Conservation (phyloP, 2,113 vertebrate genomes). For the Corapipo altera region DNA sequence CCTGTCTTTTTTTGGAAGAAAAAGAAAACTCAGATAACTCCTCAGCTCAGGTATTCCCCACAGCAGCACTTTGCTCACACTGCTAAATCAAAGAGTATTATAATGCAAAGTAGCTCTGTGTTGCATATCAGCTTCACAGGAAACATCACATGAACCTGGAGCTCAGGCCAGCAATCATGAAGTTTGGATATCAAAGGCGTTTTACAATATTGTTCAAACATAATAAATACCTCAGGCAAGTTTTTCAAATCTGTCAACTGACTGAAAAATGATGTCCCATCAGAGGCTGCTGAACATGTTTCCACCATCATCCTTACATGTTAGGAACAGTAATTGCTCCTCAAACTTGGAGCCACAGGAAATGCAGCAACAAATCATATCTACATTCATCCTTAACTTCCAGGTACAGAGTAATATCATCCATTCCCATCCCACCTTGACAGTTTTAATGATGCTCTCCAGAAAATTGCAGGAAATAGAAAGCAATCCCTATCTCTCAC, state of each 20-base stretch:
- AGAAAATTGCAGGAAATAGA: neutral
- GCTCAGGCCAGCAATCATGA: neutral
- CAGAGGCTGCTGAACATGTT: neutral
- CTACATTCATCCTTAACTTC: neutral
- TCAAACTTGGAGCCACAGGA: neutral
- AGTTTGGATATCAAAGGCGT: neutral
- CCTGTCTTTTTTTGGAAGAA: neutral
- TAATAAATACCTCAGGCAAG: slow-evolving; percentile 25
- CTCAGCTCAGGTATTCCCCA: slow-evolving; percentile 4
- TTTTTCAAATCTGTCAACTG: neutral
- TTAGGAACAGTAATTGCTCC: neutral
- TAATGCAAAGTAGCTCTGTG: slow-evolving; percentile 11
- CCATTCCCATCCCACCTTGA: neutral
- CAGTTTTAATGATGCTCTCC: neutral
- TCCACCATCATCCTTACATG: neutral
- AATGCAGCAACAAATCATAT: accelerated
- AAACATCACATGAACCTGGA: neutral
- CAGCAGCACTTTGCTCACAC: neutral
- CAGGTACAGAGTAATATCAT: neutral
- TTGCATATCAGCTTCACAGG: neutral
- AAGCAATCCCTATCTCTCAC: neutral
- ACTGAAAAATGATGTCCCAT: neutral
- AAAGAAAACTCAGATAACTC: neutral
- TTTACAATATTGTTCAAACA: slow-evolving; percentile 44
- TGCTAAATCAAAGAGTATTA: slow-evolving; percentile 8